Conservation (phyloP, 2,797 vertebrate species). For the Okamejei kenojei region DNA sequence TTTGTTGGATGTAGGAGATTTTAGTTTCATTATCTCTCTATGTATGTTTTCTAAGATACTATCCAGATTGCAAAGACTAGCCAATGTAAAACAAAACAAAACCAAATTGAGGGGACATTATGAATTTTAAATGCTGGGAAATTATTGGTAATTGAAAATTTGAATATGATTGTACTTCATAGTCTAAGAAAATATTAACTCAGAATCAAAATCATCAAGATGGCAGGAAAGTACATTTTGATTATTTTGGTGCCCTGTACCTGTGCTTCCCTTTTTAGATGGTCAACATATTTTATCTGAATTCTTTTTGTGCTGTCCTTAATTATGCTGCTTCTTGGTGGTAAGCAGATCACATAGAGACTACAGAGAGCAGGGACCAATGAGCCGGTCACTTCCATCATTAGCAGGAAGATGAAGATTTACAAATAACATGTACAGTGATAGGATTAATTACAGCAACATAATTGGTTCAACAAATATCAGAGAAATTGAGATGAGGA, state of each 20-base stretch:
- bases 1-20: neutral
- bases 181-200: neutral
- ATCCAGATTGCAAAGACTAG: neutral
- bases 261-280: neutral
- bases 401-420: neutral
- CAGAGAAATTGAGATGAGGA: neutral
- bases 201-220: neutral
- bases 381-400: neutral
- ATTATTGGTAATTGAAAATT: neutral
- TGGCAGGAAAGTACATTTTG: neutral
- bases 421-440: neutral
- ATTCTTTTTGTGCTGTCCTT: neutral
- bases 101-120: neutral
- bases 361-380: neutral
- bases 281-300: neutral
- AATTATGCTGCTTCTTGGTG: neutral
- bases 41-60: neutral
- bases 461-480: neutral
- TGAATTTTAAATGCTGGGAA: neutral
- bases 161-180: neutral
- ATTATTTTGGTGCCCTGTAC: neutral
- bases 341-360: neutral
- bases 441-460: neutral
- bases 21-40: neutral
- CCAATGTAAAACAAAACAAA: neutral